Conservation (phyloP, 1,140 invertebrate genomes). For the Nasonia vitripennis region DNA sequence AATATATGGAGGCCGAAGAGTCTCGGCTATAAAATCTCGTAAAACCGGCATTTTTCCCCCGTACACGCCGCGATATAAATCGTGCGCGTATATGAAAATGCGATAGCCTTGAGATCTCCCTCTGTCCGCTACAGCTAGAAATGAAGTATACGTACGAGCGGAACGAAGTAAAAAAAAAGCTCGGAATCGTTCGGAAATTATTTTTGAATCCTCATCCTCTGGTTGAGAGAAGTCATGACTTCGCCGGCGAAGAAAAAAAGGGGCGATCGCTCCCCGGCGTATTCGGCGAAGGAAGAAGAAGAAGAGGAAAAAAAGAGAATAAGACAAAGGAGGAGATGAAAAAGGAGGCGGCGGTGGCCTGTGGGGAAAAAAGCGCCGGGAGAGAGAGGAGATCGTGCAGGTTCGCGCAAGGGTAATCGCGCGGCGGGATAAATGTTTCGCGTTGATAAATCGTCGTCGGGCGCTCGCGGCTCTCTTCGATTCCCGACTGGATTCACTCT, state of each 20-base stretch:
- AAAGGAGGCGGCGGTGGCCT: neutral
- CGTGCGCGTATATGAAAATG: slow-evolving; percentile 22
- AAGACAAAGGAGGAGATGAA: slow-evolving; percentile 8
- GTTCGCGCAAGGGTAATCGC: slow-evolving; percentile 31
- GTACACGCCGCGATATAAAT: slow-evolving; percentile 23
- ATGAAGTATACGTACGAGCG: neutral
- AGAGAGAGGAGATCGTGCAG: neutral
- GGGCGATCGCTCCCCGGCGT: neutral
- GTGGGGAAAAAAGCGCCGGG: slow-evolving; percentile 3
- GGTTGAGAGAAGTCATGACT: slow-evolving; percentile 8
- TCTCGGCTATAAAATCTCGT: slow-evolving; percentile 29
- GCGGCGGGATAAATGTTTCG: slow-evolving; percentile 47
- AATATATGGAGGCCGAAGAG: neutral
- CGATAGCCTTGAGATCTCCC: slow-evolving; percentile 34
- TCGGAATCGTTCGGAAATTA: neutral
- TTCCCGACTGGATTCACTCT: slow-evolving; percentile 31
- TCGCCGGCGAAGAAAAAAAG: neutral
- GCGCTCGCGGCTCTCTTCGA: slow-evolving; percentile 39
- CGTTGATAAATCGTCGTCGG: slow-evolving; percentile 56
- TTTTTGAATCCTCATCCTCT: neutral
- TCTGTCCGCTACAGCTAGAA: neutral
- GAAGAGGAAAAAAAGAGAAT: neutral
- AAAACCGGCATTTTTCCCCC: slow-evolving; percentile 14
- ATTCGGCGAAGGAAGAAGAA: neutral
- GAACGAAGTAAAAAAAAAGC: neutral